Percentiles rank a stretch among this genome's conserved stretches.
phyloP scores from a whole-genome alignment of 2,888 invertebrate genomes.

The Drosophila mercatorum region DNA sequence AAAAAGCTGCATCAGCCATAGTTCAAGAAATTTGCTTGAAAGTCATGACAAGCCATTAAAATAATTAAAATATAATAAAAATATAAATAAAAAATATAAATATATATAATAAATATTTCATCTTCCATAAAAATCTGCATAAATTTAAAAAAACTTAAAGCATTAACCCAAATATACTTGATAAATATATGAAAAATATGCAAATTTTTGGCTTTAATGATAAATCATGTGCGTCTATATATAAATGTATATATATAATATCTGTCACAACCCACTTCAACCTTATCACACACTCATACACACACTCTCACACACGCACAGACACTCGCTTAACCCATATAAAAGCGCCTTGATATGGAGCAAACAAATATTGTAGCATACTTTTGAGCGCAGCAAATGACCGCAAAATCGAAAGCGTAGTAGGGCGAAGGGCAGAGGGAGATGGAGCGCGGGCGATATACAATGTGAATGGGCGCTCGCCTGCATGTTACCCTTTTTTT shows the following conservation, averaged over 20 bases:
- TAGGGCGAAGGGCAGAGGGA: not conserved
- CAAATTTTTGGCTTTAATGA: slow-evolving; percentile 9
- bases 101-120: not conserved
- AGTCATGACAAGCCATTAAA: no score
- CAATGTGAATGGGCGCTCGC: not conserved
- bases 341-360: slow-evolving; percentile 12
- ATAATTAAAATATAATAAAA: not conserved
- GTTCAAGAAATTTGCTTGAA: no score
- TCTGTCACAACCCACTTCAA: slow-evolving; percentile 21
- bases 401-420: slow-evolving; percentile 7
- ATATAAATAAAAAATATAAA: not conserved
- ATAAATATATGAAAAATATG: not conserved
- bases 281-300: slow-evolving; percentile 18
- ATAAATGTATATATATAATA: not conserved
- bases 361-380: slow-evolving; percentile 21
- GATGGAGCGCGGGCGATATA: not conserved
- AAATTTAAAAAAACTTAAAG: not conserved
- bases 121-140: not conserved
- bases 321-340: slow-evolving; percentile 20
- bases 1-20: no score
- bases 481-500: slow-evolving; percentile 16
- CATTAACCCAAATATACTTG: not conserved
- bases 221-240: not conserved
- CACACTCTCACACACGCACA: not conserved
- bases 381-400: slow-evolving; percentile 35